Conservation (phyloP, 2,113 vertebrate species). For the Lonchura striata region DNA sequence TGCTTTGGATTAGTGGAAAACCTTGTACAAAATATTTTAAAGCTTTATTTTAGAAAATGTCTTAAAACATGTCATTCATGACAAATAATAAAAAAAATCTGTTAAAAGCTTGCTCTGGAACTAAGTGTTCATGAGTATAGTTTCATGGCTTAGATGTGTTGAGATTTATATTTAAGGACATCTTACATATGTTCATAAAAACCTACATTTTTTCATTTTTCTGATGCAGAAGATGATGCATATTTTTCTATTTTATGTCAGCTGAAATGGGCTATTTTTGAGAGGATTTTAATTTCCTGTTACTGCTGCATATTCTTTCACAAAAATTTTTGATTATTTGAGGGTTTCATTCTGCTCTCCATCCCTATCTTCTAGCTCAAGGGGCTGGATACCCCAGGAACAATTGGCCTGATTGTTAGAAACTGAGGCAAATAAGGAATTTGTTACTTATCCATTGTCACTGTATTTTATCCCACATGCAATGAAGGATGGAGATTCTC, state of each 20-base stretch:
- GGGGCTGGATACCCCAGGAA: background rate
- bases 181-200: background rate
- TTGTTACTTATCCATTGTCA: background rate
- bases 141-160: background rate
- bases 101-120: background rate
- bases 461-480: background rate
- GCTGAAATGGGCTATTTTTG: background rate
- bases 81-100: background rate
- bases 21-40: background rate
- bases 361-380: background rate
- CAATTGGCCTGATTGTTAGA: background rate
- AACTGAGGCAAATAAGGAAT: background rate
- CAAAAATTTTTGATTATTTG: background rate
- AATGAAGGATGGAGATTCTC: background rate
- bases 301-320: background rate
- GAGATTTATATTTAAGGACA: background rate
- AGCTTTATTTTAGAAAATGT: background rate
- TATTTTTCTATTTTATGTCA: background rate
- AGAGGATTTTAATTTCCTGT: background rate
- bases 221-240: background rate
- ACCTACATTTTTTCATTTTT: background rate
- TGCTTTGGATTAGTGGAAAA: background rate
- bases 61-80: background rate
- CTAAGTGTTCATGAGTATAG: accelerated
- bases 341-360: background rate